Evolutionary conservation across 2,113 vertebrate genomes (phyloP), one percentile per base, ranked within the genome.

Genomic region (Otis tarda): DNA sequence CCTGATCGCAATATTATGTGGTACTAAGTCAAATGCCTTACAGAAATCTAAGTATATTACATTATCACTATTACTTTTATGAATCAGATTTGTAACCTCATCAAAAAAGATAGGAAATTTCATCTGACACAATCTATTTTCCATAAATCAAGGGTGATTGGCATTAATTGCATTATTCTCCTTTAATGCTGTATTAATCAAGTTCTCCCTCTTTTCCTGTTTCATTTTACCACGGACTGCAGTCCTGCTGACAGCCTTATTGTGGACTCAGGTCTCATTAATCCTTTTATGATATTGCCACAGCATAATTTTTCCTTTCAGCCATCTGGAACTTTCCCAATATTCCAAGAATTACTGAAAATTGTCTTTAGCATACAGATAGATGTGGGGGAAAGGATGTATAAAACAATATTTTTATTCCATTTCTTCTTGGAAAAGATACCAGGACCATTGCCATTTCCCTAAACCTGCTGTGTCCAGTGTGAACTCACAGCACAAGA

Each of bases 101-200:
- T 95, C 57, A 76, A 83, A 95, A 92, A 84, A 85, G 53, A 84
- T 23, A 82, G 52, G 64, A 94, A 68, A 93, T 83, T 74, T 90
- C 70, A 63, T 90, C 76, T 92, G 87, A 92, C 89, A 93, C 43
- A 86, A 7, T 67, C 71, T 67, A 28, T 95, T 93, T 94, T 93
- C 78, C 71, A 93, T 92, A 93, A 93, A 93, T 80, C 64, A 64
- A 90, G 35, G 14, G 14, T 28, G 43, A 88, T 41, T 88, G 71
- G 16, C 83, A 77, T 96, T 97, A 94, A 96, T 95, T 93, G 14
- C n/a, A 70, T 95, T 94, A 91, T 76, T 55, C 13, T 65, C 6
- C 52, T 86, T 86, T 88, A 96, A 96, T 93, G 60, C 4, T 57
- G 19, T 83, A 94, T 94, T 95, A 95, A 95, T 87, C 80, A 94